Evolutionary conservation across 2,888 invertebrate species (phyloP).

Genomic region (Cheilosia urbana): DNA sequence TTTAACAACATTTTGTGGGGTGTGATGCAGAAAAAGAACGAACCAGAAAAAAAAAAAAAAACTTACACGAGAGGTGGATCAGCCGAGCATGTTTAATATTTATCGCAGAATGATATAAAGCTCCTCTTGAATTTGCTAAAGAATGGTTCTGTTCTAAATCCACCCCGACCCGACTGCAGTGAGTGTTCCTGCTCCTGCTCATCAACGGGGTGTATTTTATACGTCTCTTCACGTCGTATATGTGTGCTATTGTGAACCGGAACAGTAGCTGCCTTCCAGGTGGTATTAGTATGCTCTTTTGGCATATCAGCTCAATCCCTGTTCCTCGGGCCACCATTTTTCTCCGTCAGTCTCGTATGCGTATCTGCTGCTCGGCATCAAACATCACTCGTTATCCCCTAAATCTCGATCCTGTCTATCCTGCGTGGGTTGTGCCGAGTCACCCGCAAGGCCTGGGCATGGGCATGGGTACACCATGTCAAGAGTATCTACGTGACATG

Average conservation of each 20-base stretch:
- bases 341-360: conserved; percentile 51
- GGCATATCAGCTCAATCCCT: conserved; percentile 63
- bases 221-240: background rate
- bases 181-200: conserved; percentile 39
- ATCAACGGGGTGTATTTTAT: conserved; percentile 10
- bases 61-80: conserved; percentile 30
- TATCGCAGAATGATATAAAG: conserved; percentile 38
- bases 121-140: conserved; percentile 37
- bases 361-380: conserved; percentile 60
- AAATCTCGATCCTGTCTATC: conserved; percentile 68
- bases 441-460: conserved; percentile 30
- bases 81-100: conserved; percentile 18
- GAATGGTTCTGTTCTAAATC: conserved; percentile 11
- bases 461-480: conserved; percentile 45
- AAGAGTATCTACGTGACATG: conserved; percentile 75
- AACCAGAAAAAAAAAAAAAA: background rate
- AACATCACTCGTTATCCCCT: conserved; percentile 66
- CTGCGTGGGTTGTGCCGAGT: conserved; percentile 51
- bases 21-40: conserved; percentile 12
- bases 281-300: conserved; percentile 70
- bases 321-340: conserved; percentile 56
- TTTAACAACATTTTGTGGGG: conserved; percentile 4
- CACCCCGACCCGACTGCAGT: background rate
- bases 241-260: conserved; percentile 6
- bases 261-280: conserved; percentile 8